phyloP scores from a whole-genome alignment of 37 sponge, comb jelly and placozoan species.

The Agelas oroides region DNA sequence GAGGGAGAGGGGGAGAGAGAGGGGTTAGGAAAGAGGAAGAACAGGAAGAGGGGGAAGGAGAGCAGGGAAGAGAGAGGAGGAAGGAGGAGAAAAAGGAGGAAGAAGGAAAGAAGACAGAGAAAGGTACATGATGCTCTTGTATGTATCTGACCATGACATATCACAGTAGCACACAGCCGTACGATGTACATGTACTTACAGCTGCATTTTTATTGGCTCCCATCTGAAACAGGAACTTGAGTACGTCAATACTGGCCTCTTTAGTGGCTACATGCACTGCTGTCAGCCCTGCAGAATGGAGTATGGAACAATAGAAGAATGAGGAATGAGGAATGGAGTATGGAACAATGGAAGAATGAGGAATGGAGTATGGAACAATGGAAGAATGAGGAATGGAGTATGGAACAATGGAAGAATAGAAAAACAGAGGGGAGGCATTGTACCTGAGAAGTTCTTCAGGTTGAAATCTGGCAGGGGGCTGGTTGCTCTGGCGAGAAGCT shows the following conservation, averaged over 20 bases:
- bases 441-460: slow-evolving; percentile 78
- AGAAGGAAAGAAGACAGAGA: too few relatives aligned
- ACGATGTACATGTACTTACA: slow-evolving; percentile 28
- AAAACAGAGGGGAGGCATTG: neutral
- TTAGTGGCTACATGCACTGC: slow-evolving; percentile 80
- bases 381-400: neutral
- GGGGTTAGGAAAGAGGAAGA: neutral
- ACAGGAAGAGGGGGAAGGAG: neutral
- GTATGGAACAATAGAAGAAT: neutral
- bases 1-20: neutral
- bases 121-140: too few relatives aligned
- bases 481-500: slow-evolving; percentile 62
- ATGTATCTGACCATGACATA: too few relatives aligned
- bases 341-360: neutral
- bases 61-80: neutral
- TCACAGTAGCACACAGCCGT: too few relatives aligned
- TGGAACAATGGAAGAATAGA: neutral
- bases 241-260: slow-evolving; percentile 73
- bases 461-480: slow-evolving; percentile 79
- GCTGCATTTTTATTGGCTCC: slow-evolving; percentile 79
- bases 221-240: slow-evolving; percentile 78
- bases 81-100: too few relatives aligned
- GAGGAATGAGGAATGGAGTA: neutral
- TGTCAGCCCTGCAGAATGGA: slow-evolving; percentile 59
- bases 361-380: neutral